Conservation (phyloP, 2,888 invertebrate species). For the Orchesella flavescens region DNA sequence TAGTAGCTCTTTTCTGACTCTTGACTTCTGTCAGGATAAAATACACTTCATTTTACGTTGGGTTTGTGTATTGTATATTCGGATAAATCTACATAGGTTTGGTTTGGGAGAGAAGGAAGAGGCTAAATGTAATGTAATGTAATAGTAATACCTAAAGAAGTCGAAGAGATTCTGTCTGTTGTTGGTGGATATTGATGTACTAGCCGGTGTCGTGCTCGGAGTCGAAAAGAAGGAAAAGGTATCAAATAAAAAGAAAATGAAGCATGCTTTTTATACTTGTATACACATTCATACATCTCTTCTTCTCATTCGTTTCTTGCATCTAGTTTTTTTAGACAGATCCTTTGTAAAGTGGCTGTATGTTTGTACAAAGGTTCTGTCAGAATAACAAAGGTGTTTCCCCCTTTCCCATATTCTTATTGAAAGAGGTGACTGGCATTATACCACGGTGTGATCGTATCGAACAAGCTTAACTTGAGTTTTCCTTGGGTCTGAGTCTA, state of each 20-base stretch:
- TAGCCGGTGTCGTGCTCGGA: conserved; percentile 24
- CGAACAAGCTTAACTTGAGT: no score
- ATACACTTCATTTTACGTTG: neutral
- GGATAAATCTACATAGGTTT: no score
- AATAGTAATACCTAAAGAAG: neutral
- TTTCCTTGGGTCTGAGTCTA: no score
- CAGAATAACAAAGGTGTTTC: conserved; percentile 50
- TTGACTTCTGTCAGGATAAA: conserved; percentile 15
- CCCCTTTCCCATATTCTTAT: conserved; percentile 9
- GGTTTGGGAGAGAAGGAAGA: neutral
- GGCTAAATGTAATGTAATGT: conserved; percentile 3
- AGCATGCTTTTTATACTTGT: neutral
- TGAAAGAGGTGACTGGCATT: conserved; percentile 39
- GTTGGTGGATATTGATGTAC: conserved; percentile 14
- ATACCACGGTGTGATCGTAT: neutral
- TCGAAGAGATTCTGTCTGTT: neutral
- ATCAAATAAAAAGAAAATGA: neutral
- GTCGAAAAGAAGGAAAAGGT: neutral
- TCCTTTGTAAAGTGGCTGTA: conserved; percentile 46
- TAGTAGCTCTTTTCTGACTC: conserved; percentile 3
- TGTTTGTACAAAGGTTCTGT: conserved; percentile 53
- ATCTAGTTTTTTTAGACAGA: conserved; percentile 30
- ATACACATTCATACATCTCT: conserved; percentile 28
- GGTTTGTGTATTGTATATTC: neutral
- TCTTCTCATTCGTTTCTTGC: neutral